Evolutionary conservation across 1,140 invertebrate genomes (phyloP).

Genomic region (Heliconius himera): DNA sequence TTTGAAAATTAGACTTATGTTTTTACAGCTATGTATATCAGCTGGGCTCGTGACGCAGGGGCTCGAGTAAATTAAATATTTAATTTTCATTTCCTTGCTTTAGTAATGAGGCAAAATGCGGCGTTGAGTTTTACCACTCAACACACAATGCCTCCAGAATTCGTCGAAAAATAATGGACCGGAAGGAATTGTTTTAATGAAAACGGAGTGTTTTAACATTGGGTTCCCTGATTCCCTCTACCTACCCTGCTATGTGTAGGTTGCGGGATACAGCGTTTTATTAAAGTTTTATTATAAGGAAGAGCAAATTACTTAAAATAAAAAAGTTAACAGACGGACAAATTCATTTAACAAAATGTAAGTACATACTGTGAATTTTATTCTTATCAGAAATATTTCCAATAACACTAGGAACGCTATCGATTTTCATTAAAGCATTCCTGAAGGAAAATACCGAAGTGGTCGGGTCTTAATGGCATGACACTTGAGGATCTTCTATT

Average conservation of each 20-base stretch:
- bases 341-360: no score
- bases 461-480: neutral
- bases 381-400: slow-evolving; percentile 17
- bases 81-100: neutral
- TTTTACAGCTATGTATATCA: no score
- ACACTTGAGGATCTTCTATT: neutral
- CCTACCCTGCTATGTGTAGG: neutral
- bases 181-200: neutral
- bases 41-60: no score
- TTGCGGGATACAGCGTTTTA: no score
- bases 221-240: neutral
- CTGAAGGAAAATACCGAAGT: slow-evolving; percentile 13
- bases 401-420: neutral
- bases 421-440: slow-evolving; percentile 28
- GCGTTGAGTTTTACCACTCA: neutral
- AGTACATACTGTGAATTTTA: neutral
- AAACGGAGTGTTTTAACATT: neutral
- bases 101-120: neutral
- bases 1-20: no score
- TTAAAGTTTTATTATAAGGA: no score
- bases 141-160: neutral
- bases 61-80: neutral
- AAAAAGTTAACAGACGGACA: neutral
- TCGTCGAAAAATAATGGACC: neutral
- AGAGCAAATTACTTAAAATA: no score